phyloP scores from a whole-genome alignment of 2,888 invertebrate genomes.

The Brachylomia viminalis region DNA sequence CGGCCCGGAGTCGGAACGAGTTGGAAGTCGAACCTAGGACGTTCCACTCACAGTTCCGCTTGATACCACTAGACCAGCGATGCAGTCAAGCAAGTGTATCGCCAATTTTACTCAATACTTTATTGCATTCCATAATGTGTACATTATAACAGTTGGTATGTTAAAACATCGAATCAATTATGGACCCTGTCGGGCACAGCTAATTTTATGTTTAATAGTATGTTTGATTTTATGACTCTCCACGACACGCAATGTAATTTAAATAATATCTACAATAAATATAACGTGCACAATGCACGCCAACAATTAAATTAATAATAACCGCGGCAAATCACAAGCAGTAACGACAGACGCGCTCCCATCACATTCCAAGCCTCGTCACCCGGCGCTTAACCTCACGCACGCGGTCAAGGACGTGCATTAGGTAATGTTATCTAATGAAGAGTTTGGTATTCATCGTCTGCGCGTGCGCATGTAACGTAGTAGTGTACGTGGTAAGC shows the following conservation, averaged over 20 bases:
- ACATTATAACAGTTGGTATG: no score
- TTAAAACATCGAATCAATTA: no score
- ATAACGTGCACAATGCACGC: neutral
- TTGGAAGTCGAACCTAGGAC: no score
- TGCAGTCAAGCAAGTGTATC: no score
- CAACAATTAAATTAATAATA: neutral
- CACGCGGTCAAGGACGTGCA: constrained; percentile 48
- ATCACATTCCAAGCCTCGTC: constrained; percentile 20
- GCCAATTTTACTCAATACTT: no score
- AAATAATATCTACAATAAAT: neutral
- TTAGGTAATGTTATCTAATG: constrained; percentile 22
- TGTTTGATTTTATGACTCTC: no score
- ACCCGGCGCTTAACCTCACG: constrained; percentile 33
- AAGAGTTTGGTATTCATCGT: constrained; percentile 23
- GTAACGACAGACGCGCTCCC: neutral
- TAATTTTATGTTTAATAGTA: no score
- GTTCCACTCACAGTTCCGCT: no score
- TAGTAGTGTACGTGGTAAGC: neutral
- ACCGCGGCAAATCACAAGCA: neutral
- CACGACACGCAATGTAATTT: neutral
- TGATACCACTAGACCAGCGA: no score
- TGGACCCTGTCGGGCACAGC: no score
- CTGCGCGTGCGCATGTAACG: neutral
- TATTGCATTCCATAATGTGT: no score
- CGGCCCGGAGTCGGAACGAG: no score